phyloP scores from a whole-genome alignment of 2,888 invertebrate genomes.

The Sesia apiformis region DNA sequence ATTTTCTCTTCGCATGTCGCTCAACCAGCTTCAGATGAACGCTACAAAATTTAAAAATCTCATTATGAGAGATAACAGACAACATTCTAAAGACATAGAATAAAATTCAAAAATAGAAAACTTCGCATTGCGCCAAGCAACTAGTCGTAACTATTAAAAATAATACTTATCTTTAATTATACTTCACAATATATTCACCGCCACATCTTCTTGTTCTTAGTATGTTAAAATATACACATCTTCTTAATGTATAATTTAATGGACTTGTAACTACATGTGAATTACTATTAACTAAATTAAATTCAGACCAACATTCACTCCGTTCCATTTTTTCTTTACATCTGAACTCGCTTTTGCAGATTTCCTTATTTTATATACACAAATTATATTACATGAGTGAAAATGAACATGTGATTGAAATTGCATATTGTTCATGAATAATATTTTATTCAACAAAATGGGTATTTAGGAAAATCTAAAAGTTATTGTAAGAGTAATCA shows the following conservation, averaged over 20 bases:
- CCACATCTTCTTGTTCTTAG: conserved; percentile 6
- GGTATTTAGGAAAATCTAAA: too few species aligned
- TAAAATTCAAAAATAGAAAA: conserved; percentile 3
- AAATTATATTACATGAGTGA: too few species aligned
- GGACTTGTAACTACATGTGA: not conserved
- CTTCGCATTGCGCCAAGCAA: conserved; percentile 35
- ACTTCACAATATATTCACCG: conserved; percentile 12
- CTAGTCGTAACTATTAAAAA: conserved; percentile 14
- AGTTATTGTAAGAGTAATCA: too few species aligned
- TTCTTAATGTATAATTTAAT: not conserved
- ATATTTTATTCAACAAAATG: too few species aligned
- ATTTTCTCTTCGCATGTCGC: conserved; percentile 17
- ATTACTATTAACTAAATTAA: not conserved
- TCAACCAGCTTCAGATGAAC: conserved; percentile 57
- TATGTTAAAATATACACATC: not conserved
- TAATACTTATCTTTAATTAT: conserved; percentile 44
- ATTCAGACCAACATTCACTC: too few species aligned
- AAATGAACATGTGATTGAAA: too few species aligned
- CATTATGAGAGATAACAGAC: conserved; percentile 41
- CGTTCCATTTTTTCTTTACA: too few species aligned
- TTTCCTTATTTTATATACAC: too few species aligned
- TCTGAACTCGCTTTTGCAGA: too few species aligned
- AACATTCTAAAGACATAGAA: conserved; percentile 3
- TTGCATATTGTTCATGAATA: too few species aligned
- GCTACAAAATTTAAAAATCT: conserved; percentile 65